Conservation (phyloP, 2,113 vertebrate genomes). For the Passer montanus region DNA sequence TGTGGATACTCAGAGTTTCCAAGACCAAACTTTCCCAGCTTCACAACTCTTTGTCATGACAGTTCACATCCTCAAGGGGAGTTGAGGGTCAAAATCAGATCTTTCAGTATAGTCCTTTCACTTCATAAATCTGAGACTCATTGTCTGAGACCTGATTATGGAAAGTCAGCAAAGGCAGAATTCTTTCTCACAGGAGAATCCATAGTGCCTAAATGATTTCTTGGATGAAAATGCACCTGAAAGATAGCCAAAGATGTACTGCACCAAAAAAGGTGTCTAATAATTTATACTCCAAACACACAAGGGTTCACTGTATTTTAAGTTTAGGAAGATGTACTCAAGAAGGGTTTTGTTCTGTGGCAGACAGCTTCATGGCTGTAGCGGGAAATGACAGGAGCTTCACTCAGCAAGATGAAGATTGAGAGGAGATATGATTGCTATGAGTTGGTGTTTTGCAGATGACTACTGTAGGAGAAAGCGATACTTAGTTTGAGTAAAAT, state of each 20-base stretch:
- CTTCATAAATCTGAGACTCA: background rate
- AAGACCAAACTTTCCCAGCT: background rate
- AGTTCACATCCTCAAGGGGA: background rate
- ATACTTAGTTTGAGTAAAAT: background rate
- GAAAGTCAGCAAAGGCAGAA: background rate
- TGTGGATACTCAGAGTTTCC: background rate
- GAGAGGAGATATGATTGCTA: background rate
- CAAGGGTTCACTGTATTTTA: background rate
- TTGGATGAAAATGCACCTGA: background rate
- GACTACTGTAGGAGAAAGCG: background rate
- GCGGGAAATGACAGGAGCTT: background rate
- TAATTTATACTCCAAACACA: background rate
- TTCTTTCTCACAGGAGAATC: background rate
- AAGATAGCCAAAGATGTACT: background rate
- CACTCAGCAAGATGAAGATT: background rate
- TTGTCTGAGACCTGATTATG: background rate
- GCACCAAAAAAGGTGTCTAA: background rate
- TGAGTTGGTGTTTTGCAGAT: background rate
- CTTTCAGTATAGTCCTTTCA: background rate
- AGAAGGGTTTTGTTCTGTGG: background rate
- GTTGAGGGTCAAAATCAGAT: background rate
- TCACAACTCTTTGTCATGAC: background rate
- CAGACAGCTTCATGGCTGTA: background rate
- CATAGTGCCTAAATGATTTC: background rate
- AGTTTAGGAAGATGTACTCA: background rate